Evolutionary conservation across 1,140 invertebrate species (phyloP), one percentile per base, ranked within the genome.

Genomic region (Ceratina calcarata): DNA sequence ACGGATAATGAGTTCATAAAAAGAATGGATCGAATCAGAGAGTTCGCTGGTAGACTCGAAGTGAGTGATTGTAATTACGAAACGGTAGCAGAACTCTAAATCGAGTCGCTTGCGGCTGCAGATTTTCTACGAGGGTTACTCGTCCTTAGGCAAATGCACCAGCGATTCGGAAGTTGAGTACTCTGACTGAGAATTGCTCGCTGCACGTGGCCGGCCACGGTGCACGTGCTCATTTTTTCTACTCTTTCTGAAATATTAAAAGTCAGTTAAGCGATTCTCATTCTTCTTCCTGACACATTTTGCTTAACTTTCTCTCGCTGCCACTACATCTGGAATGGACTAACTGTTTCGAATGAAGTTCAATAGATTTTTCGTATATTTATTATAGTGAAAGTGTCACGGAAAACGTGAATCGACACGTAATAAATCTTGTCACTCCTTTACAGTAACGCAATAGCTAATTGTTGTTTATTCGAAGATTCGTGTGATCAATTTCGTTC

Each of bases 21-120:
- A 24, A 7, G 51, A 10, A 67, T n/a, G 79, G 32, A 72, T 71
- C 37, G 74, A 58, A 66, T 79, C 60, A 37, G 13, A 24, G n/a
- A 22, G 49, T 32, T 24, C 58, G 75, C 55, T 7, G n/a, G 55
- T 81, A 78, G 78, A 87, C 22, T 66, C 70, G 66, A 77, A 76
- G 84, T 88, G 90, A 90, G 84, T 86, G 88, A 91, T 90, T 87
- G 87, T 88, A 90, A 91, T 90, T 90, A 89, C 73, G 83, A 79
- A 90, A 91, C 90, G 71, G 90, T 91, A 91, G 90, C 90, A 53
- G 22, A 49, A 49, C 18, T n/a, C 60, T 57, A 73, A 78, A 53
- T 80, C 73, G 57, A 65, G 27, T 84, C 60, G 83, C 82, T 79
- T 55, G 32, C n/a, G 76, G 82, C 55, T 24, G 76, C 71, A 49